These are phyloP conservation scores for Hydrophis major DNA, from an alignment of 2,797 vertebrate species.

Conservation along the genomic window DNA sequence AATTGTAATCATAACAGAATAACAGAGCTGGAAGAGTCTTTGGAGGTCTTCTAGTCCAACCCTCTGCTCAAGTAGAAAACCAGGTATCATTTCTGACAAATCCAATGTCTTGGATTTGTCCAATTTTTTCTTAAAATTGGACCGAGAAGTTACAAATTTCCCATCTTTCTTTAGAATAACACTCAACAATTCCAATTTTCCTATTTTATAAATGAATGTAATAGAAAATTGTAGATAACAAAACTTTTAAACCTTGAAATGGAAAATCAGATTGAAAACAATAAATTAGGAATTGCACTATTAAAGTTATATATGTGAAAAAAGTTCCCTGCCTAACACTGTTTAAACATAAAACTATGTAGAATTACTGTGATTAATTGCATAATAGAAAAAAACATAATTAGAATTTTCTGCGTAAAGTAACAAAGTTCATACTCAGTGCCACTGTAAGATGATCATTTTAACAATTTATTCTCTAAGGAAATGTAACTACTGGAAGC, in stretches of 20 bases:
- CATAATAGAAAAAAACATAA: not conserved
- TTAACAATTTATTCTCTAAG: conserved; percentile 18
- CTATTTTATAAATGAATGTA: not conserved
- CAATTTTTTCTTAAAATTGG: no score
- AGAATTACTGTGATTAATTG: not conserved
- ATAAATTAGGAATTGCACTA: not conserved
- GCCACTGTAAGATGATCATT: not conserved
- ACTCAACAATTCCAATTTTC: not conserved
- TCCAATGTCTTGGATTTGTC: no score
- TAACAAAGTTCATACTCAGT: not conserved
- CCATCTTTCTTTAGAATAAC: not conserved
- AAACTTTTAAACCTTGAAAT: not conserved
- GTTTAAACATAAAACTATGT: not conserved
- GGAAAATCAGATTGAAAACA: not conserved
- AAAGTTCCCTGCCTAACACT: not conserved
- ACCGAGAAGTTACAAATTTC: not conserved
- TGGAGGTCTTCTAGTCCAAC: no score
- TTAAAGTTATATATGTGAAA: not conserved
- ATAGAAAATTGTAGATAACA: not conserved
- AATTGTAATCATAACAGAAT: no score
- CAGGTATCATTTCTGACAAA: no score
- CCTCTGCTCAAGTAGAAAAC: no score
- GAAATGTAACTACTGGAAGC: conserved; percentile 11
- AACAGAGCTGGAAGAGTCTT: no score
- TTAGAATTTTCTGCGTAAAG: not conserved